A percentile compares a stretch with the other conserved stretches of the same genome.
Evolutionary conservation across 2,113 vertebrate species (phyloP).

Genomic region (Thryonomys swinderianus): DNA sequence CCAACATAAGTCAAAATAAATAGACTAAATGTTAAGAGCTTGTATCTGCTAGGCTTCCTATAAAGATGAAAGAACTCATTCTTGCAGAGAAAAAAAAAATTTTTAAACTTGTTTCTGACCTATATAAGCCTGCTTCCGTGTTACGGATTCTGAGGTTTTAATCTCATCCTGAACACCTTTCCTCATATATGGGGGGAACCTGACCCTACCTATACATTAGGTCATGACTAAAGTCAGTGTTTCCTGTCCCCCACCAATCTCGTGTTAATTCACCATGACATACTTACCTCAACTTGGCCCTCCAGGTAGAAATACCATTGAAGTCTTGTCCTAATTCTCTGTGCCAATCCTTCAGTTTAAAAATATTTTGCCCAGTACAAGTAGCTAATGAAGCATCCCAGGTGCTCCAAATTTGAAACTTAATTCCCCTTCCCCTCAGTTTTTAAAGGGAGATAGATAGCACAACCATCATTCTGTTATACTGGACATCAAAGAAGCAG

Average conservation of each 20-base stretch:
- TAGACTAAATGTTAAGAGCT: slow-evolving; percentile 14
- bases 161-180: slow-evolving; percentile 12
- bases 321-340: background rate
- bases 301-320: background rate
- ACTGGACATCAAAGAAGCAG: background rate
- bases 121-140: background rate
- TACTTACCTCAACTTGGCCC: background rate
- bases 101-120: background rate
- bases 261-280: background rate
- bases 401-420: slow-evolving; percentile 1
- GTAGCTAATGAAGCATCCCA: slow-evolving; percentile 17
- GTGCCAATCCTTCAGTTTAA: background rate
- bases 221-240: background rate
- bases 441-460: background rate
- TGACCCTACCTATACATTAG: background rate
- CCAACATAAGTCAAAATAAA: slow-evolving; percentile 9
- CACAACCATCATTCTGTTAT: slow-evolving; percentile 22
- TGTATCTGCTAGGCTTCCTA: background rate
- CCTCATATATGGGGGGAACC: background rate
- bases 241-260: background rate
- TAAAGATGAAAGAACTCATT: slow-evolving; percentile 11
- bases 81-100: background rate
- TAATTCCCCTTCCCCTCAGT: background rate
- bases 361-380: background rate
- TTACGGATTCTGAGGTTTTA: background rate